Base-by-base conservation (phyloP, 2,113 vertebrate genomes). In the Hoplias malabaricus region DNA sequence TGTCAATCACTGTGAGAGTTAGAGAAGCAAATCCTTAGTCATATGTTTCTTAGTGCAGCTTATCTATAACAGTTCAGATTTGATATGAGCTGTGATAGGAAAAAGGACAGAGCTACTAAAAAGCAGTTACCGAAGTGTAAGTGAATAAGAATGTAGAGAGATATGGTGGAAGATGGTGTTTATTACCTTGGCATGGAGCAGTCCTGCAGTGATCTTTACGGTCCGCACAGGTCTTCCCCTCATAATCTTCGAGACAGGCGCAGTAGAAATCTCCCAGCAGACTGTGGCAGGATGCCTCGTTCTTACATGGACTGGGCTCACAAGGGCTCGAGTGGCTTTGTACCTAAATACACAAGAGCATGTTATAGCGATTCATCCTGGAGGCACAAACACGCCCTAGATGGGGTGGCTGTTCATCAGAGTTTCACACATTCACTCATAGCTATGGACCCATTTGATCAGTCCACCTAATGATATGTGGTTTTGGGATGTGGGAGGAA, bases 201-300 rank as follows among this genome's bases (percentile, higher is more conserved):
- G 93, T 93, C 3, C 89, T 93, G 90, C 98, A 99, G 59, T 89
- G 90, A 80, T 94, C 94, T 83, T 95, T 94, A 42, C 92, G 92
- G 72, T 88, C 90, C 0, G 94, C 95, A 40, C 98, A 99, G 79
- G 95, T 96, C 88, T 99, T 98, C 21, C 97, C 98, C 23, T 94
- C 92, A 14, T 93, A 92, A 85, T 94, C 94, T 50, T 99, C 97
- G 0, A 93, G 91, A 82, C 98, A 99, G 0, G 96, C 95, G 3
- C 98, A 99, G 89, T 96, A 98, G 84, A 98, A 99, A 84, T 98
- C 97, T 11, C 91, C 92, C 25, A 92, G 90, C 84, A 98, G 87
- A 87, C 91, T 92, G 83, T 98, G 96, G 87, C 98, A 99, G 36
- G 83, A 87, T 27, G 97, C 98, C 13, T 89, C 90, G 4, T 97